Evolutionary conservation across 2,113 vertebrate species (phyloP).

Genomic region (Argyrosomus japonicus): DNA sequence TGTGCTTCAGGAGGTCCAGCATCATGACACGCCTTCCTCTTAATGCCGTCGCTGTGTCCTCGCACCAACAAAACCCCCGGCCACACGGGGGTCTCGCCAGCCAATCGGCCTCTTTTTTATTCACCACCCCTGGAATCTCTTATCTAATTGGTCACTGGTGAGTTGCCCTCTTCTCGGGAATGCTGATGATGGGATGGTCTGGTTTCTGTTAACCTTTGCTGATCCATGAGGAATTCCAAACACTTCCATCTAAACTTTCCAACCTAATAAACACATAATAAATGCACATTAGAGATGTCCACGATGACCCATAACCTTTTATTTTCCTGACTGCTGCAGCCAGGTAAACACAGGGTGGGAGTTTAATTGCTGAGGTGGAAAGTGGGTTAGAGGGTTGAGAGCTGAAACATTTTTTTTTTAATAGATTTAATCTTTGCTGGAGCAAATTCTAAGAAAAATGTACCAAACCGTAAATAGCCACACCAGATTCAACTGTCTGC

Average conservation of each 20-base stretch:
- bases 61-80: constrained; percentile 85
- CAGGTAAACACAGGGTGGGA: constrained; percentile 31
- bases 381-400: background rate
- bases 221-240: constrained; percentile 65
- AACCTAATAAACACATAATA: constrained; percentile 25
- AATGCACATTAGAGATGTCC: constrained; percentile 40
- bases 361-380: constrained; percentile 43
- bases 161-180: constrained; percentile 85
- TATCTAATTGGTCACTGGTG: constrained; percentile 93
- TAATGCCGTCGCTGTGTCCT: constrained; percentile 86
- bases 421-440: background rate
- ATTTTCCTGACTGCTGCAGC: constrained; percentile 54
- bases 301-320: constrained; percentile 48
- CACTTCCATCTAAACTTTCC: constrained; percentile 18
- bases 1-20: constrained; percentile 66
- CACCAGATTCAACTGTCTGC: background rate
- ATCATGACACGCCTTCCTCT: constrained; percentile 71
- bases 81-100: constrained; percentile 83
- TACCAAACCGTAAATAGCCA: background rate
- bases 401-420: background rate
- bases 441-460: background rate
- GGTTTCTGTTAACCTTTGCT: constrained; percentile 82
- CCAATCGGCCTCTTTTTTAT: constrained; percentile 88
- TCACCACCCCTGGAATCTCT: constrained; percentile 85
- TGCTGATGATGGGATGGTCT: constrained; percentile 86